Base-by-base conservation (phyloP, 2,113 vertebrate genomes). In the Dipodomys spectabilis region DNA sequence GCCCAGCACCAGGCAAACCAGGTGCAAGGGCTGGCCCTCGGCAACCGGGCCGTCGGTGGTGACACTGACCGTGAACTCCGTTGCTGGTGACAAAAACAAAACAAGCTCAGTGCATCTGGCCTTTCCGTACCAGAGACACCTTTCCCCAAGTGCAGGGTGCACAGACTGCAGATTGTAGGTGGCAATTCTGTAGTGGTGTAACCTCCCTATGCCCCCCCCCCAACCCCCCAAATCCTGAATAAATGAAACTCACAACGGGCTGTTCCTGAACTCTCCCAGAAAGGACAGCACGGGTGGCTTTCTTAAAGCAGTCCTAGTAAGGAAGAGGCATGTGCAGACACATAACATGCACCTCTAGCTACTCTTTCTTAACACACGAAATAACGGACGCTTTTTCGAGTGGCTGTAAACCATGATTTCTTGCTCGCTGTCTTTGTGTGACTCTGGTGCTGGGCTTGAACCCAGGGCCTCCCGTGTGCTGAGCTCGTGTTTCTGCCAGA, bases 11-110 rank as follows among this genome's bases (percentile, higher is more conserved):
- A 3, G 65, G 88, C 99, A 99, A 5, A 28, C 39, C 0, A 99
- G 84, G 23, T 97, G 94, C 65, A 99, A 95, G 49, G 94, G 88
- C 2, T 98, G 97, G 22, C 99, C 98, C 84, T 98, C 98, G 27
- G 92, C 96, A 75, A 99, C 93, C 0, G 60, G 39, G 2, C 4
- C 86, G 6, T 96, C 81, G 44, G 93, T 80, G 1, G 87, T 0
- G 2, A 99, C 94, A 27, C 32, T 93, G 93, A 98, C 97, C 0
- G 49, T 77, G 88, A 99, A 90, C 20, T 97, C 96, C 94, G 32
- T 96, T 65, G 49, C 98, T 98, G 91, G 67, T 97, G 35, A 82
- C 60, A 97, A 94, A 97, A 96, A 7, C 72, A 95, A 97, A 22
- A 28, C 53, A 64, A 44, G 53, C 7, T 18, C 65, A 82, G n/a